Percentiles rank a stretch among this genome's conserved stretches.
These are phyloP conservation scores for Microcaecilia unicolor DNA, from an alignment of 2,797 vertebrate genomes.

Conservation along the genomic window DNA sequence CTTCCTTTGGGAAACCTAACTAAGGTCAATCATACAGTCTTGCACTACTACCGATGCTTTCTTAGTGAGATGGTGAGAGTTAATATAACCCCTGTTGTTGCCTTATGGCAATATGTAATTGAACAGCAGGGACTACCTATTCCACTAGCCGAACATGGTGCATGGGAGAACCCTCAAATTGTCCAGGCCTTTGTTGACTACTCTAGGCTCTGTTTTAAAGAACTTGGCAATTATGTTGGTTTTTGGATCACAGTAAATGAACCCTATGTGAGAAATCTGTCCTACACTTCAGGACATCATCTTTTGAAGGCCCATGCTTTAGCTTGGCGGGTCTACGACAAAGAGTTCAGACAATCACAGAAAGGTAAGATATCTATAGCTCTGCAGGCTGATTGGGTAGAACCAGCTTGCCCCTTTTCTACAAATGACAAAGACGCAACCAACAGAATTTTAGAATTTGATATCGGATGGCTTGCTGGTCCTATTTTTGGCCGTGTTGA, in stretches of 20 bases:
- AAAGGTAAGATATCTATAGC: slow-evolving; percentile 80
- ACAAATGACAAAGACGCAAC: slow-evolving; percentile 73
- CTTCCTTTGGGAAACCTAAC: slow-evolving; percentile 70
- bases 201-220: slow-evolving; percentile 76
- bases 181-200: slow-evolving; percentile 75
- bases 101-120: slow-evolving; percentile 76
- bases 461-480: slow-evolving; percentile 85
- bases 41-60: slow-evolving; percentile 83
- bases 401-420: slow-evolving; percentile 85
- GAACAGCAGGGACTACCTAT: slow-evolving; percentile 72
- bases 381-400: slow-evolving; percentile 88
- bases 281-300: slow-evolving; percentile 74
- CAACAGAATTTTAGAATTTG: slow-evolving; percentile 77
- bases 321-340: slow-evolving; percentile 77
- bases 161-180: slow-evolving; percentile 75
- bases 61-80: slow-evolving; percentile 70
- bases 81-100: slow-evolving; percentile 82
- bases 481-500: slow-evolving; percentile 86
- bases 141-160: slow-evolving; percentile 55
- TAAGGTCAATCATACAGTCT: slow-evolving; percentile 65
- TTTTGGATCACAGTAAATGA: slow-evolving; percentile 93
- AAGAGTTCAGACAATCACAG: slow-evolving; percentile 69
- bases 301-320: slow-evolving; percentile 80
- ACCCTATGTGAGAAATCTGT: slow-evolving; percentile 72
- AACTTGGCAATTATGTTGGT: slow-evolving; percentile 75